A percentile compares a stretch with the other conserved stretches of the same genome.
Conservation (phyloP, 2,888 invertebrate species). For the Callosobruchus maculatus region DNA sequence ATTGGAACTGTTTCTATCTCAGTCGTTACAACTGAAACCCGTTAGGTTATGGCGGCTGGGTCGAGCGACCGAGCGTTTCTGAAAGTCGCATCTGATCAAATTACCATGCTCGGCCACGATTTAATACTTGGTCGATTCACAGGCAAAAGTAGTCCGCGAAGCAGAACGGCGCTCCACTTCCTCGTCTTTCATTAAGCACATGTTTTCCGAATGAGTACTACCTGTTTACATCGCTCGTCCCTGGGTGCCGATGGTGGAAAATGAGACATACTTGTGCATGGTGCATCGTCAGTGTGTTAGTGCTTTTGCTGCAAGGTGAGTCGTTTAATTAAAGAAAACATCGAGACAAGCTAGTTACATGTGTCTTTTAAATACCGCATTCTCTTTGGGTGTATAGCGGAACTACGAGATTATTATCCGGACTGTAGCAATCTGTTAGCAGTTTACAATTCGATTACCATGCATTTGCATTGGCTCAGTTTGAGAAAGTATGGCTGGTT, state of each 20-base stretch:
- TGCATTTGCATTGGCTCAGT: neutral
- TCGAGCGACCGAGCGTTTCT: neutral
- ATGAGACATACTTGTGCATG: neutral
- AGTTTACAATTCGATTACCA: neutral
- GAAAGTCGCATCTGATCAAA: neutral
- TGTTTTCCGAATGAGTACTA: neutral
- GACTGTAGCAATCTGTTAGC: neutral
- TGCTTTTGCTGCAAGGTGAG: neutral
- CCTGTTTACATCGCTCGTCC: neutral
- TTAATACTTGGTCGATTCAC: neutral
- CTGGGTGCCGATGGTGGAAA: neutral
- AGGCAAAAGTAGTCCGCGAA: neutral
- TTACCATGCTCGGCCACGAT: neutral
- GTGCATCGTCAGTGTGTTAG: neutral
- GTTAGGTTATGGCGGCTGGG: neutral
- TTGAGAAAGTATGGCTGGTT: neutral
- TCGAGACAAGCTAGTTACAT: neutral
- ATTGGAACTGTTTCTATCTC: too few relatives aligned
- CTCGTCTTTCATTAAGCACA: neutral
- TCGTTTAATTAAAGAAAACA: neutral
- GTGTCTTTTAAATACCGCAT: neutral
- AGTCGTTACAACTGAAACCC: neutral
- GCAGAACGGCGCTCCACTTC: neutral
- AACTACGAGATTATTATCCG: neutral
- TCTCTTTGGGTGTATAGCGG: neutral